A percentile compares a stretch with the other conserved stretches of the same genome.
Evolutionary conservation across 2,113 vertebrate species (phyloP).

Genomic region (Cottus gobio): DNA sequence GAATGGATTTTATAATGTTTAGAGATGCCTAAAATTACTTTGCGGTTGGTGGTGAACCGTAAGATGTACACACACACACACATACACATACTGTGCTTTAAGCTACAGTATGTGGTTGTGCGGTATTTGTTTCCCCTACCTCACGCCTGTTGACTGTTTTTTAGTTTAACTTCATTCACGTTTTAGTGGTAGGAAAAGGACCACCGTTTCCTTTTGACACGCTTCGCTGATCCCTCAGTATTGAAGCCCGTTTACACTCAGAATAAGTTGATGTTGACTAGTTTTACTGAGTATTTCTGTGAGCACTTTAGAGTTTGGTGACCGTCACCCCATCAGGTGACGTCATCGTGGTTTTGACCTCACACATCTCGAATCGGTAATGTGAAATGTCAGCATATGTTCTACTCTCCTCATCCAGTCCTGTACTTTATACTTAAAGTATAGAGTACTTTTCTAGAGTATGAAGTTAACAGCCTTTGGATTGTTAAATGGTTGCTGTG

Average conservation of each 20-base stretch:
- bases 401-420: slow-evolving; percentile 18
- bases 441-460: slow-evolving; percentile 48
- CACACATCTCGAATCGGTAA: neutral
- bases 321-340: neutral
- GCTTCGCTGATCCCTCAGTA: slow-evolving; percentile 1
- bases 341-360: slow-evolving; percentile 15
- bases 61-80: too few species aligned
- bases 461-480: slow-evolving; percentile 37
- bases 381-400: neutral
- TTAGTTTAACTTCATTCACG: slow-evolving; percentile 2
- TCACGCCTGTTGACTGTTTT: neutral
- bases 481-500: slow-evolving; percentile 58
- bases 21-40: slow-evolving; percentile 15
- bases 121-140: slow-evolving; percentile 52
- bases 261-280: slow-evolving; percentile 1
- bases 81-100: too few species aligned
- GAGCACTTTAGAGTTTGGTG: slow-evolving; percentile 28
- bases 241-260: slow-evolving; percentile 20
- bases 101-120: slow-evolving; percentile 5
- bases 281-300: neutral
- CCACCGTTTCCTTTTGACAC: neutral
- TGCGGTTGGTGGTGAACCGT: slow-evolving; percentile 16
- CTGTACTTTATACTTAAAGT: neutral
- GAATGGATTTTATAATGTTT: slow-evolving; percentile 45
- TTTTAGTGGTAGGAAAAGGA: slow-evolving; percentile 9